Conservation (phyloP, 2,797 vertebrate genomes). For the Eremophila alpestris region DNA sequence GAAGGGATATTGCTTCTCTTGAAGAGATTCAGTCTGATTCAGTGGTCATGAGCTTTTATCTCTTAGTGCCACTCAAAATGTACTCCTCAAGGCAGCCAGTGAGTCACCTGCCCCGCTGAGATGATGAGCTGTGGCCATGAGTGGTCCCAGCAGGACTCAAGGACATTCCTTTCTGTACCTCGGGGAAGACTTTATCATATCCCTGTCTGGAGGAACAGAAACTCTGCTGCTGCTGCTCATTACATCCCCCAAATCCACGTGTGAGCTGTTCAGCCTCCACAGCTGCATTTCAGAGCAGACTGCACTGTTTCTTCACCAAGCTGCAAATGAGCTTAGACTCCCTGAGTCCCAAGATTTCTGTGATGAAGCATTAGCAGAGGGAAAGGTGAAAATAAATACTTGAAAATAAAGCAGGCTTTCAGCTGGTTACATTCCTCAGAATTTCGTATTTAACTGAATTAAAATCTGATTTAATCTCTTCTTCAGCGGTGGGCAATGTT, state of each 20-base stretch:
- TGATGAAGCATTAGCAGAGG: not conserved
- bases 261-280: not conserved
- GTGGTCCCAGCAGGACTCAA: not conserved
- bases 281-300: not conserved
- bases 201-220: not conserved
- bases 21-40: not conserved
- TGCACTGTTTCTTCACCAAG: not conserved
- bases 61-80: not conserved
- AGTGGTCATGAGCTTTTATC: not conserved
- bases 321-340: not conserved
- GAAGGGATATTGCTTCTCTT: not conserved
- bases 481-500: rapidly evolving
- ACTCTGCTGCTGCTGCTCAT: not conserved
- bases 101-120: not conserved
- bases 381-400: not conserved
- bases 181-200: not conserved
- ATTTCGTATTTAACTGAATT: not conserved
- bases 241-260: rapidly evolving
- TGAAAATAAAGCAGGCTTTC: not conserved
- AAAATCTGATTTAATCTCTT: not conserved
- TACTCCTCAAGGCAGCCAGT: not conserved
- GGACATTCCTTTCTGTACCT: not conserved
- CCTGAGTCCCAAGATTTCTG: not conserved
- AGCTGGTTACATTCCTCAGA: not conserved
- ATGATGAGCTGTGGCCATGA: not conserved